A percentile compares a stretch with the other conserved stretches of the same genome.
These are phyloP conservation scores for Otus sunia DNA, from an alignment of 2,113 vertebrate genomes.

Conservation along the genomic window DNA sequence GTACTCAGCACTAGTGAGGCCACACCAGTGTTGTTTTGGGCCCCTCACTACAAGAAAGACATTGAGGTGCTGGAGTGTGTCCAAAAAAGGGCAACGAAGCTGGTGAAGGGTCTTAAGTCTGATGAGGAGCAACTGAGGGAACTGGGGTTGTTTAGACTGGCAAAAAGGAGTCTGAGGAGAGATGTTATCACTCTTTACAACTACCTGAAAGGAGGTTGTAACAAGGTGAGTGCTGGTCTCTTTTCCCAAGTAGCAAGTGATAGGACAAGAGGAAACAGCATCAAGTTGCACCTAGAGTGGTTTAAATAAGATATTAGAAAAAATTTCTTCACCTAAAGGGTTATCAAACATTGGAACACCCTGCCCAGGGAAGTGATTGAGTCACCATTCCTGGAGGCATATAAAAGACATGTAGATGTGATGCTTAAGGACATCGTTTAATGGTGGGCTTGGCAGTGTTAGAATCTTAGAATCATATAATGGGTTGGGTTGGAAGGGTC, in stretches of 20 bases:
- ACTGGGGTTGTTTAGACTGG: background rate
- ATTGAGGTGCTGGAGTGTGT: background rate
- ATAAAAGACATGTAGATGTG: background rate
- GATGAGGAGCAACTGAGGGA: accelerated
- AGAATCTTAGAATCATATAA: too few relatives aligned
- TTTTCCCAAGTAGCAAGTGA: background rate
- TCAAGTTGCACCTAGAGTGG: background rate
- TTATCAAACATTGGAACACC: background rate
- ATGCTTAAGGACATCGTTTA: background rate
- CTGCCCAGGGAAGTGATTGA: too few relatives aligned
- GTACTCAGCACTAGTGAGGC: background rate
- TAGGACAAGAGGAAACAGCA: accelerated
- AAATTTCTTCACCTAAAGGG: background rate
- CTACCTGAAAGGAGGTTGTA: background rate
- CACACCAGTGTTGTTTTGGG: background rate
- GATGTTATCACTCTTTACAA: background rate
- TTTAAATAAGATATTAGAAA: background rate
- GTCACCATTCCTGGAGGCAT: background rate
- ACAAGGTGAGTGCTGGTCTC: accelerated
- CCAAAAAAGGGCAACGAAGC: background rate
- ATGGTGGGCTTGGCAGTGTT: background rate
- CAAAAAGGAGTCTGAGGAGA: background rate
- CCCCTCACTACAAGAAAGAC: background rate
- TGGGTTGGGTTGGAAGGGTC: too few relatives aligned
- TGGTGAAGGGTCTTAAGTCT: background rate